These are phyloP conservation scores for Morpho deidamia DNA, from an alignment of 2,888 invertebrate species.

Conservation along the genomic window DNA sequence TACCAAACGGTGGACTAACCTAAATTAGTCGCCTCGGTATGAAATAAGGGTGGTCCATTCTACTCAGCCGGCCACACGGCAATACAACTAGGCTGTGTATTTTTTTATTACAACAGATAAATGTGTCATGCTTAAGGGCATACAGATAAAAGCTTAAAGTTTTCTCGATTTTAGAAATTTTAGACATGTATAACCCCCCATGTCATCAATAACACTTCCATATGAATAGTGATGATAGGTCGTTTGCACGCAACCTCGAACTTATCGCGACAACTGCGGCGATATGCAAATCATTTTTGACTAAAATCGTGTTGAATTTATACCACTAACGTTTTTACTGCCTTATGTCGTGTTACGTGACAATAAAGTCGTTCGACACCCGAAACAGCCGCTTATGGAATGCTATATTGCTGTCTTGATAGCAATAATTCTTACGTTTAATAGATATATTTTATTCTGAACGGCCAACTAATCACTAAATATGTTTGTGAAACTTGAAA, in stretches of 20 bases:
- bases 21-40: too few relatives aligned
- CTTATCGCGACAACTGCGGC: conserved; percentile 54
- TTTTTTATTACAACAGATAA: too few relatives aligned
- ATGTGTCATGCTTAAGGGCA: too few relatives aligned
- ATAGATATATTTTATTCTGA: conserved; percentile 10
- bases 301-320: conserved; percentile 49
- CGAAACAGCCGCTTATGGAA: conserved; percentile 66
- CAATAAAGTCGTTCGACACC: conserved; percentile 54
- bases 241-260: conserved; percentile 48
- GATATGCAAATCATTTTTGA: conserved; percentile 65
- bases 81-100: too few relatives aligned
- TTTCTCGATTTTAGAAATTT: conserved; percentile 2
- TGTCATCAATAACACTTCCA: conserved; percentile 54
- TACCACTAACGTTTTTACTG: conserved; percentile 50
- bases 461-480: too few relatives aligned
- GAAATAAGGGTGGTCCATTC: too few relatives aligned
- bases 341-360: conserved; percentile 62
- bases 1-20: too few relatives aligned
- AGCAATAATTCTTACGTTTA: conserved; percentile 6
- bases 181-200: conserved; percentile 37
- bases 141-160: background rate
- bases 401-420: conserved; percentile 25
- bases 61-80: too few relatives aligned
- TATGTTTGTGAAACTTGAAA: too few relatives aligned
- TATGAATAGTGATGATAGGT: conserved; percentile 46